These are phyloP conservation scores for Drosophila santomea DNA, from an alignment of 1,140 invertebrate species.

Conservation along the genomic window DNA sequence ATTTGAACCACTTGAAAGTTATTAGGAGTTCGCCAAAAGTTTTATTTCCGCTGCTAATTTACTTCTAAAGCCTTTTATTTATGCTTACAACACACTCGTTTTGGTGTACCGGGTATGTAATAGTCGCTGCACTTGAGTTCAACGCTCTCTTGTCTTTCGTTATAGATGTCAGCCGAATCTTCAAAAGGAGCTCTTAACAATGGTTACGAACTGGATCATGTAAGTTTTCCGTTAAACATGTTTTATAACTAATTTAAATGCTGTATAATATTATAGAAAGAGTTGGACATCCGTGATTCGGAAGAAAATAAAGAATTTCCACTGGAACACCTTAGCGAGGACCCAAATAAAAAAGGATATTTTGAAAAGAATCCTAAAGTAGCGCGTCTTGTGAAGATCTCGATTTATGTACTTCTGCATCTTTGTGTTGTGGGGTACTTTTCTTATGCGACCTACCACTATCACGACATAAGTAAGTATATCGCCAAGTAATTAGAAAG, in stretches of 20 bases:
- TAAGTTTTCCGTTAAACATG: slow-evolving; percentile 14
- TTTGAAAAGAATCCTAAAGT: slow-evolving; percentile 25
- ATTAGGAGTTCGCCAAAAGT: no score
- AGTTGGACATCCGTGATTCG: slow-evolving; percentile 7
- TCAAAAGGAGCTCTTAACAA: slow-evolving; percentile 45
- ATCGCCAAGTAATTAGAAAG: neutral
- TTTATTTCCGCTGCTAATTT: no score
- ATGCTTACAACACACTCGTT: no score
- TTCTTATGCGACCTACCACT: slow-evolving; percentile 76
- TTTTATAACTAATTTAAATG: neutral
- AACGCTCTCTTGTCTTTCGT: neutral
- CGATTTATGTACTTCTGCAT: slow-evolving; percentile 43
- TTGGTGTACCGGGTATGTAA: no score
- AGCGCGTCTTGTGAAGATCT: slow-evolving; percentile 30
- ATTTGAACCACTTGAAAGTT: no score
- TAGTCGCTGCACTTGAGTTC: no score
- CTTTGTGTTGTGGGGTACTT: slow-evolving; percentile 64
- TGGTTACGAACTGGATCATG: slow-evolving; percentile 62
- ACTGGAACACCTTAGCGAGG: neutral
- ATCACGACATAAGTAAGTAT: slow-evolving; percentile 61
- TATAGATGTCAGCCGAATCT: slow-evolving; percentile 56
- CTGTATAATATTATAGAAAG: slow-evolving; percentile 6
- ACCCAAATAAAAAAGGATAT: neutral
- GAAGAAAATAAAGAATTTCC: slow-evolving; percentile 15
- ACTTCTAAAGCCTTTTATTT: no score